A percentile compares a stretch with the other conserved stretches of the same genome.
These are phyloP conservation scores for Synergus itoensis DNA, from an alignment of 2,888 invertebrate species.

Conservation along the genomic window DNA sequence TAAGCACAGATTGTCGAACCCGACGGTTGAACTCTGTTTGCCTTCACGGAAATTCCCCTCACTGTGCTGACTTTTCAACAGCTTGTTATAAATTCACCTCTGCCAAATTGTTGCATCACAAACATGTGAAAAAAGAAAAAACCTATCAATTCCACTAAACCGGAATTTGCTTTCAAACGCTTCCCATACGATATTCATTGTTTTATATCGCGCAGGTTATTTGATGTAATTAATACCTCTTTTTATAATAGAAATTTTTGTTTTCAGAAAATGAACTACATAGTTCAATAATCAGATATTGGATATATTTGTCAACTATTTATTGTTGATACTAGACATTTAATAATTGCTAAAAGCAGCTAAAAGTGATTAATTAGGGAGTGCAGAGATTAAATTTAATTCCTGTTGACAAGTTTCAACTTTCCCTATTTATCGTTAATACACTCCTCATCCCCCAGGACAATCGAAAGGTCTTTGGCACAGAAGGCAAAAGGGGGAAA, in stretches of 20 bases:
- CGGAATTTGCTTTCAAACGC: background rate
- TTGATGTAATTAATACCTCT: no score
- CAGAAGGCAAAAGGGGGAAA: conserved; percentile 13
- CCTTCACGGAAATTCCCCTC: conserved; percentile 29
- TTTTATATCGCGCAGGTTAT: no score
- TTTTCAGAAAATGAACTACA: no score
- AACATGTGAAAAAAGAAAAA: background rate
- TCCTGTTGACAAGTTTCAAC: conserved; percentile 14
- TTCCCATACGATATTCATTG: background rate
- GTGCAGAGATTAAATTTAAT: conserved; percentile 22
- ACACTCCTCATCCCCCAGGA: background rate
- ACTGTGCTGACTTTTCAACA: conserved; percentile 18
- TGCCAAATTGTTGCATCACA: conserved; percentile 11
- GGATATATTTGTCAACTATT: no score
- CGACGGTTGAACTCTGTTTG: conserved; percentile 28
- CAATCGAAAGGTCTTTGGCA: conserved; percentile 19
- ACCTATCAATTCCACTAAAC: background rate
- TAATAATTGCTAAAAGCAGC: background rate
- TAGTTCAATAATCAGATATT: no score
- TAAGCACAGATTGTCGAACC: conserved; percentile 36
- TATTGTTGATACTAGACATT: no score
- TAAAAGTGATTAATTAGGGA: background rate
- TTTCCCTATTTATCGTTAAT: background rate
- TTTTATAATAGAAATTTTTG: no score
- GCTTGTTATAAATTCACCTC: conserved; percentile 37